Evolutionary conservation across 2,113 vertebrate species (phyloP), one percentile per base, ranked within the genome.

Genomic region (Nanorana parkeri): DNA sequence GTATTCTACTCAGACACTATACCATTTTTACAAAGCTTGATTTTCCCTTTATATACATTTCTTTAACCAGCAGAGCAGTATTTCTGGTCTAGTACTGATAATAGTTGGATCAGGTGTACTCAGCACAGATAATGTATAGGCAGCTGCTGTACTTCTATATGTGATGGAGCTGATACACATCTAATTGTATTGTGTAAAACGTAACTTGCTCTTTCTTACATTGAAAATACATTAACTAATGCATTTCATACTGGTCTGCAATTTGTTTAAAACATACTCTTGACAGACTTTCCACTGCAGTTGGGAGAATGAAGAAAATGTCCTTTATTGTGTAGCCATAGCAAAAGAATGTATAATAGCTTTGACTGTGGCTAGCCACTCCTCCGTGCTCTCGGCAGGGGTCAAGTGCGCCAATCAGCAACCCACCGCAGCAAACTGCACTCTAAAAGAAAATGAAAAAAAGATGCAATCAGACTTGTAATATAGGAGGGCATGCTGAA

Each of bases 361-460:
- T 72, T 23, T 65, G 68, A 51, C 60, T 81, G 24, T 54, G 21
- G 68, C 21, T 29, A 55, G 68, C 68, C 79, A 73, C 68, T 81
- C 79, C 79, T 81, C 64, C 23, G 11, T 81, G 68, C 41, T 51
- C 79, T 64, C 79, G 5, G 54, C 79, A 81, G 80, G 80, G 80
- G 80, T 81, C 79, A 81, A 81, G 68, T 61, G 56, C 79, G 65
- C 58, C 79, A 81, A 72, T 80, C 68, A 73, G 68, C 79, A 72
- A 81, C 79, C 69, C 56, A 61, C 80, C 54, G 41, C 66, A 74
- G 69, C 54, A 66, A 28, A 74, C 51, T 36, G n/a, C 23, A n/a
- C 32, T 56, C 80, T 74, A 74, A 74, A 74, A 67, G 68, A 81
- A 81, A 81, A 81, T 74, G 79, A 71, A 65, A 73, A 73, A 72